Base-by-base conservation (phyloP, 2,888 invertebrate genomes). In the Lagria hirta region DNA sequence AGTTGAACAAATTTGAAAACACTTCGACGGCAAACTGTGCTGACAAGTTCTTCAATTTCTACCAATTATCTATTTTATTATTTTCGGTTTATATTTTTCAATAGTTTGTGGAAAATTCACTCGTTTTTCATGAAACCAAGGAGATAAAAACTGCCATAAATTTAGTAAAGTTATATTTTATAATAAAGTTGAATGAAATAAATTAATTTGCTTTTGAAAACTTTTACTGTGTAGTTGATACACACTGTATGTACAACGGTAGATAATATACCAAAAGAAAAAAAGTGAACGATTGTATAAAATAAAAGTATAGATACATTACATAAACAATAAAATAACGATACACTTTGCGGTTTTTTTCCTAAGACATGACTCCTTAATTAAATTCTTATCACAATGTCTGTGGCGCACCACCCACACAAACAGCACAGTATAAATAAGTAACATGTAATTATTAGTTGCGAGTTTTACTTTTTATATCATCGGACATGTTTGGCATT, bases 371-470 rank as follows among this genome's bases (percentile, higher is more conserved):
- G 70, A 69, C 70, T 69, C 58, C 57, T 60, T 60, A 54, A 30
- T 55, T 64, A 68, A 66, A 65, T 69, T 69, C 68, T 70, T 70
- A 70, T 70, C 70, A 70, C 70, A 70, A 70, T 69, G 70, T 70
- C 69, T 67, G 68, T 66, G 69, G 67, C 64, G 58, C 57, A 59
- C 58, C 64, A 61, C 64, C 64, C 69, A 69, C 69, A 70, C 68
- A 68, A 66, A 69, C 69, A 70, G 69, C 69, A 70, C 69, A 69
- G 67, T 69, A 71, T 69, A 70, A 70, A 70, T 70, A 69, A 71
- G 68, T 70, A 71, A 70, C 70, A 70, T 70, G 68, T 68, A 71
- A 33, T 52, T 52, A 58, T 60, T 65, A 64, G 65, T 68, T 68
- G 67, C 66, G 66, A 69, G 66, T 68, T 62, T 68, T 64, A 60